Conservation (phyloP, 2,113 vertebrate species). For the Bos taurus region ARS-UCD2.0 NW_020192292.1:6870001-6870500, state of each 20-base stretch:
- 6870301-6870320: not conserved
- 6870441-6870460: not conserved
- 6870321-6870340: not conserved
- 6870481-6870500: not conserved
- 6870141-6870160: not conserved
- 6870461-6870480: not conserved
- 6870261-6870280: not conserved
- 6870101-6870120: not conserved
- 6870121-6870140: not conserved
- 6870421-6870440: not conserved
- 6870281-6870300: not conserved
- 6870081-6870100: not conserved
- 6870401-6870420: not conserved
- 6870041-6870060: conserved; percentile 40
- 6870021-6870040: conserved; percentile 49
- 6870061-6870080: conserved; percentile 27
- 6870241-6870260: not conserved
- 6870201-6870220: not conserved
- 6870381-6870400: not conserved
- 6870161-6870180: not conserved
- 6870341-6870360: not conserved
- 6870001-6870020: conserved; percentile 40
- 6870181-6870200: not conserved
- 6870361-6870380: not conserved
- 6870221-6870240: not conserved